Conservation (phyloP, 1,140 invertebrate species). For the Portunus trituberculatus region DNA sequence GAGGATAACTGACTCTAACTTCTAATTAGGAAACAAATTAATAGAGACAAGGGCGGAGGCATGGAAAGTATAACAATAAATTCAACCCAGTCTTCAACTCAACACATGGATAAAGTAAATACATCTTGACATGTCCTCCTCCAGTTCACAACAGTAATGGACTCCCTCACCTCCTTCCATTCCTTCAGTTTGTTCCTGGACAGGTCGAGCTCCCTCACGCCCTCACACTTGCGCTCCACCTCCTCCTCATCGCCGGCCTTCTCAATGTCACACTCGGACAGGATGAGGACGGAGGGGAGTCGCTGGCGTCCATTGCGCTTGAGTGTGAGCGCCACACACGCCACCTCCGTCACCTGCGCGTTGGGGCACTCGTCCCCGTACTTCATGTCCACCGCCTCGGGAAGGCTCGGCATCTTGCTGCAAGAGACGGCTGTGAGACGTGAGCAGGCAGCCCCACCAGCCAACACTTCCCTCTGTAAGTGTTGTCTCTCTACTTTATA, state of each 20-base stretch:
- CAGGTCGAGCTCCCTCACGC: conserved; percentile 74
- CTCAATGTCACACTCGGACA: conserved; percentile 76
- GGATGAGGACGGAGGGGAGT: conserved; percentile 74
- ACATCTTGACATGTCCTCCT: too few species aligned
- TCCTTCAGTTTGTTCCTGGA: conserved; percentile 77
- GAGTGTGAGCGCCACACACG: conserved; percentile 75
- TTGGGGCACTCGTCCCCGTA: conserved; percentile 74
- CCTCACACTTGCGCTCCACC: conserved; percentile 74
- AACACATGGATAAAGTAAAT: too few species aligned
- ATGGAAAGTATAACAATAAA: too few species aligned
- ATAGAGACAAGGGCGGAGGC: too few species aligned
- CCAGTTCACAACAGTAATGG: too few species aligned
- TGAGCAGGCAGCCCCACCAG: background rate
- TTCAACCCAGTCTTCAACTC: too few species aligned
- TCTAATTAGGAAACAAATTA: too few species aligned
- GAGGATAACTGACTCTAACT: too few species aligned
- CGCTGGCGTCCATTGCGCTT: conserved; percentile 69
- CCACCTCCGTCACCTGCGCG: conserved; percentile 72
- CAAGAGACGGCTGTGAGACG: background rate
- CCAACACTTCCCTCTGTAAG: too few species aligned
- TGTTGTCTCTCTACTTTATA: too few species aligned
- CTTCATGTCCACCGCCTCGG: conserved; percentile 76
- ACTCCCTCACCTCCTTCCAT: conserved; percentile 71
- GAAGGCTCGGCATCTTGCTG: conserved; percentile 76
- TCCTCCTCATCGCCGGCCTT: conserved; percentile 76